phyloP scores from a whole-genome alignment of 2,888 invertebrate genomes.

The Leucophenga maculata region DNA sequence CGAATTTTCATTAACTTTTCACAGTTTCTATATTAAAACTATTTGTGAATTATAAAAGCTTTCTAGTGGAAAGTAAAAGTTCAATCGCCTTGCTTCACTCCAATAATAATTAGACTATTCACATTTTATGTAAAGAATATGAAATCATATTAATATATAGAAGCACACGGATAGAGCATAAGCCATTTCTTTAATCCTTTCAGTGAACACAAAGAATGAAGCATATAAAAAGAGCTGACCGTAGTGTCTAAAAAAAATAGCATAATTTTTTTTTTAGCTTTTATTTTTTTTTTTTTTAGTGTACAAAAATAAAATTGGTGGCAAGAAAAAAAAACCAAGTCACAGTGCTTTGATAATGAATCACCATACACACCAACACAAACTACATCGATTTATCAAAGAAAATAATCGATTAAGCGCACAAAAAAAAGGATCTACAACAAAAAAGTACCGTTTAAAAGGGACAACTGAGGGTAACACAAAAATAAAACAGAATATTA shows the following conservation, averaged over 20 bases:
- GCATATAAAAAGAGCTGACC: background rate
- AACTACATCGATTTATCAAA: slow-evolving; percentile 21
- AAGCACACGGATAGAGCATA: too few relatives aligned
- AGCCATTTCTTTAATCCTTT: too few relatives aligned
- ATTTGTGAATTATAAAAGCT: too few relatives aligned
- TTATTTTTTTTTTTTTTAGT: background rate
- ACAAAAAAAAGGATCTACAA: background rate
- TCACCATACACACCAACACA: background rate
- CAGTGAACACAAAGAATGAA: too few relatives aligned
- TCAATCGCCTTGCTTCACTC: too few relatives aligned
- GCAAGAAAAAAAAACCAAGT: background rate
- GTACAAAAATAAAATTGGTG: background rate
- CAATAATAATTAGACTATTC: too few relatives aligned
- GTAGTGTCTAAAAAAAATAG: background rate
- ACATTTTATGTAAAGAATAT: too few relatives aligned
- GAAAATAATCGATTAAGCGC: slow-evolving; percentile 30
- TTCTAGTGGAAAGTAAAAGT: too few relatives aligned
- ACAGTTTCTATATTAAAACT: too few relatives aligned
- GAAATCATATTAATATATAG: too few relatives aligned
- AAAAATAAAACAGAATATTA: background rate
- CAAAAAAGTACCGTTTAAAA: slow-evolving; percentile 9
- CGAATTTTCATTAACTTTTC: too few relatives aligned
- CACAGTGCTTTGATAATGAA: slow-evolving; percentile 18
- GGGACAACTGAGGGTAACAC: background rate
- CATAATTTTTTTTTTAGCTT: background rate